Evolutionary conservation across 2,888 invertebrate genomes (phyloP).

Genomic region (Euclidia mi): DNA sequence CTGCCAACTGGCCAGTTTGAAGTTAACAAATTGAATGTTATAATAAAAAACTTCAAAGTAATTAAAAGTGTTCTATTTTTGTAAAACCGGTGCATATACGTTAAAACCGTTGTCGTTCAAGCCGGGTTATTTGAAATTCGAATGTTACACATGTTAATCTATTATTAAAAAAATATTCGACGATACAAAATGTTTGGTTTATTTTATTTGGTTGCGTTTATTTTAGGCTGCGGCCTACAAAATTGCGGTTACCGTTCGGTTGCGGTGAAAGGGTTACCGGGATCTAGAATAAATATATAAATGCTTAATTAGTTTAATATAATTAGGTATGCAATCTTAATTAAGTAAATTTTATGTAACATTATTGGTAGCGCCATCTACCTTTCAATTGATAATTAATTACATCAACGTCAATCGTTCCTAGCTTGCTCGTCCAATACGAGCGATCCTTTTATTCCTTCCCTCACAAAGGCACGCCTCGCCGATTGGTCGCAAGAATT

Average conservation of each 20-base stretch:
- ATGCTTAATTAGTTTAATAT: slow-evolving; percentile 1
- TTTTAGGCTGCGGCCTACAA: neutral
- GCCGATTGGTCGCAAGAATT: too few species aligned
- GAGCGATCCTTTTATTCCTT: too few species aligned
- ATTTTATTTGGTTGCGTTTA: neutral
- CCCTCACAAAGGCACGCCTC: too few species aligned
- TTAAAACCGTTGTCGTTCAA: neutral
- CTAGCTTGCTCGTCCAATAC: neutral
- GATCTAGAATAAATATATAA: slow-evolving; percentile 2
- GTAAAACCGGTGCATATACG: neutral
- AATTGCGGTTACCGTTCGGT: neutral
- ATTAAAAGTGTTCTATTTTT: slow-evolving; percentile 4
- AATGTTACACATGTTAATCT: neutral
- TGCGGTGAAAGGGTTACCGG: slow-evolving; percentile 1
- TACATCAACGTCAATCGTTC: too few species aligned
- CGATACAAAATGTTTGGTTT: neutral
- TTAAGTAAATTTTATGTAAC: neutral
- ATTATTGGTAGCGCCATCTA: too few species aligned
- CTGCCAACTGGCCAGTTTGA: neutral
- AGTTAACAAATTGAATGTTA: slow-evolving; percentile 4
- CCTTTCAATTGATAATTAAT: too few species aligned
- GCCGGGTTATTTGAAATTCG: neutral
- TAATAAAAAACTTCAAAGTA: slow-evolving; percentile 4
- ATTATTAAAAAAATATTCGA: neutral
- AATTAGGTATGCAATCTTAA: slow-evolving; percentile 2